Conservation (phyloP, 1,140 invertebrate genomes). For the Argopecten irradians region DNA sequence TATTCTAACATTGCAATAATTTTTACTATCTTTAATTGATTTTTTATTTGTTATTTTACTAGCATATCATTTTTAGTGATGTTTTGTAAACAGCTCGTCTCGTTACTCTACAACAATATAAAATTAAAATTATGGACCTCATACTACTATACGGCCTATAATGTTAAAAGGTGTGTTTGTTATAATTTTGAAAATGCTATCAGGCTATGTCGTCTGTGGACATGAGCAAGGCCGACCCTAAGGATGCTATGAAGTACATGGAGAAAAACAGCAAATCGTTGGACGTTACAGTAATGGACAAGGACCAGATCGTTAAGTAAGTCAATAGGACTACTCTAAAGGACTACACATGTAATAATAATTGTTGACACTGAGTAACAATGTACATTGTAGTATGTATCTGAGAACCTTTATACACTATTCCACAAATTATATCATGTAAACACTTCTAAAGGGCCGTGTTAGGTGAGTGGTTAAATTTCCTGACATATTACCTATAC, state of each 20-base stretch:
- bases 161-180: neutral
- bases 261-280: conserved; percentile 35
- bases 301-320: conserved; percentile 51
- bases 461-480: too few relatives aligned
- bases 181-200: neutral
- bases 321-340: neutral
- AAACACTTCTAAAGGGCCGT: too few relatives aligned
- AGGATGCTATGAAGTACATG: conserved; percentile 41
- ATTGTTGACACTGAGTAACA: too few relatives aligned
- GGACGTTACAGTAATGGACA: conserved; percentile 36
- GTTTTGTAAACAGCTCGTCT: neutral
- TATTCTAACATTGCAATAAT: neutral
- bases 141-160: neutral
- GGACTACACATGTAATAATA: too few relatives aligned
- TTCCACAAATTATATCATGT: too few relatives aligned
- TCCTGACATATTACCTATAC: too few relatives aligned
- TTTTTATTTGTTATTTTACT: neutral
- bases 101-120: neutral
- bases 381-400: too few relatives aligned
- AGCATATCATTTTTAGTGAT: neutral
- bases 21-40: neutral
- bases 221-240: conserved; percentile 33
- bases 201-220: conserved; percentile 44
- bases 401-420: too few relatives aligned
- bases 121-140: neutral